Evolutionary conservation across 2,888 invertebrate species (phyloP).

Genomic region (Agriopis leucophaearia): DNA sequence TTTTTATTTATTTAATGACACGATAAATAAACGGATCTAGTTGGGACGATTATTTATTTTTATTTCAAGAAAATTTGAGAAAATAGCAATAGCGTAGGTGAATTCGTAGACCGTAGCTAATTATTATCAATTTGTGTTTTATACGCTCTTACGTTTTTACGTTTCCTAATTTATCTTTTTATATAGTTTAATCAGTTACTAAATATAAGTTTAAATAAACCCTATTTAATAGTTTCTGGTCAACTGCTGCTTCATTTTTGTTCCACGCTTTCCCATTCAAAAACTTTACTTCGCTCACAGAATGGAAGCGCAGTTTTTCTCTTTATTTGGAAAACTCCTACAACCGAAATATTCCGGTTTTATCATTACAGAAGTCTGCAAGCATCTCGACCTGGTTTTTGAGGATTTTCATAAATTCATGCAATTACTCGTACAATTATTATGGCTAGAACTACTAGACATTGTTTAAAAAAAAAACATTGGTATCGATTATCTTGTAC

Average conservation of each 20-base stretch:
- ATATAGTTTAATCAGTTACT: background rate
- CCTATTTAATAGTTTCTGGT: background rate
- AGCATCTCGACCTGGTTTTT: constrained; percentile 21
- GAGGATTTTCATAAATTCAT: background rate
- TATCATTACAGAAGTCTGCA: constrained; percentile 23
- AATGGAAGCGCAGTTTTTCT: constrained; percentile 22
- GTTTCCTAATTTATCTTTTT: too few species aligned
- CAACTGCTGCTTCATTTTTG: constrained; percentile 12
- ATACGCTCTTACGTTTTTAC: too few species aligned
- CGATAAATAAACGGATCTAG: too few species aligned
- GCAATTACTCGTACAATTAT: background rate
- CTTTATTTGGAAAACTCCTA: constrained; percentile 27
- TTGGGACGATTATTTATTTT: too few species aligned
- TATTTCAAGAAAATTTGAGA: too few species aligned
- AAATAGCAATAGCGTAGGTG: too few species aligned
- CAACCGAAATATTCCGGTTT: constrained; percentile 29
- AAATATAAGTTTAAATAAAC: background rate
- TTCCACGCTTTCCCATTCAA: constrained; percentile 21
- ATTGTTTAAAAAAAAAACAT: too few species aligned
- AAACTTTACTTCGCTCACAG: constrained; percentile 25
- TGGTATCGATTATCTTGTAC: too few species aligned
- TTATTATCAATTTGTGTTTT: too few species aligned
- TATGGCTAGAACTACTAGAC: too few species aligned
- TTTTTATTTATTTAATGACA: too few species aligned
- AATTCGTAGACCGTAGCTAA: too few species aligned